These are phyloP conservation scores for Leptinotarsa haldemani DNA, from an alignment of 2,888 invertebrate species.

Conservation along the genomic window DNA sequence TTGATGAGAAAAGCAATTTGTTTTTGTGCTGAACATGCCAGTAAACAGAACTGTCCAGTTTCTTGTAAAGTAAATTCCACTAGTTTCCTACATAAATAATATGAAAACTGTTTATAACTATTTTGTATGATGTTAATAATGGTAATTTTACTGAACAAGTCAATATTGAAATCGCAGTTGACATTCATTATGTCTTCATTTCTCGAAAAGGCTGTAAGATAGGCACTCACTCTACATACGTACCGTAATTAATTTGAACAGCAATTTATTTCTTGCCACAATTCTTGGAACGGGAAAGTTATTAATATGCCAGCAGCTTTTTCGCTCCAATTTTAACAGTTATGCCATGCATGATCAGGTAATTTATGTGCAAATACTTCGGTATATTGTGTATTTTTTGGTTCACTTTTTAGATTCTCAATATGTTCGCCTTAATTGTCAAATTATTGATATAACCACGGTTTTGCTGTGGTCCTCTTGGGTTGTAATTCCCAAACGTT, in stretches of 20 bases:
- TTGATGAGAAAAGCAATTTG: background rate
- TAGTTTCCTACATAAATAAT: background rate
- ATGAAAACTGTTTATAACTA: slow-evolving; percentile 5
- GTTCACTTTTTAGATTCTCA: background rate
- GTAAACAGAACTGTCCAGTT: background rate
- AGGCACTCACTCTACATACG: slow-evolving; percentile 15
- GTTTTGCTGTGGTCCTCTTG: too few relatives aligned
- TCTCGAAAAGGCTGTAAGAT: background rate
- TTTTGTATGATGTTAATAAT: slow-evolving; percentile 7
- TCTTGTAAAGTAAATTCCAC: background rate
- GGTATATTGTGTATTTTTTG: slow-evolving; percentile 20
- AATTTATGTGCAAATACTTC: slow-evolving; percentile 31
- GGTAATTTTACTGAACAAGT: background rate
- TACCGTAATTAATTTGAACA: slow-evolving; percentile 15
- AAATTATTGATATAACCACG: background rate
- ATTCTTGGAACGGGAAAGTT: slow-evolving; percentile 29
- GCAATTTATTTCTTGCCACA: slow-evolving; percentile 17
- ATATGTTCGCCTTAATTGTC: background rate
- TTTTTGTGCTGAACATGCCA: background rate
- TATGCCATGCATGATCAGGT: slow-evolving; percentile 24
- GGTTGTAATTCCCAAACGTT: too few relatives aligned
- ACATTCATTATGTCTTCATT: slow-evolving; percentile 16
- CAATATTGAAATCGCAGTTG: slow-evolving; percentile 18
- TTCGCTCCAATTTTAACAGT: slow-evolving; percentile 33
- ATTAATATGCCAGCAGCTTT: slow-evolving; percentile 31